These are phyloP conservation scores for Acleris emargana DNA, from an alignment of 2,888 invertebrate genomes.

Conservation along the genomic window DNA sequence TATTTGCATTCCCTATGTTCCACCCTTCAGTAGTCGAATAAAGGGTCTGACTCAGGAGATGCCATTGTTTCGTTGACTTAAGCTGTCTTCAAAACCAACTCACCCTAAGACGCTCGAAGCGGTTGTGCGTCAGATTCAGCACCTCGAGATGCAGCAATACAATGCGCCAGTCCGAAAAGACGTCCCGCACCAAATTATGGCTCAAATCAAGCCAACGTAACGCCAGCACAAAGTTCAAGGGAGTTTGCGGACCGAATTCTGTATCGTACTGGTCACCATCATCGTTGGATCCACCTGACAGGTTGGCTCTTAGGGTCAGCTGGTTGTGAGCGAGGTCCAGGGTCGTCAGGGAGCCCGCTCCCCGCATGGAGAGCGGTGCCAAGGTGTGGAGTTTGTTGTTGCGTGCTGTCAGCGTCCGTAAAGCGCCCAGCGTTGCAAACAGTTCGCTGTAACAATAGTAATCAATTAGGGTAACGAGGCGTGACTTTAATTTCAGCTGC, in stretches of 20 bases:
- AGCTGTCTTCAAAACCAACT: not conserved
- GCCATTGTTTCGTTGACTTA: no score
- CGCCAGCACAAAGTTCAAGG: conserved; percentile 34
- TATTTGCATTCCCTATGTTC: no score
- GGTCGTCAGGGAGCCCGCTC: not conserved
- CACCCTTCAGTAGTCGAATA: no score
- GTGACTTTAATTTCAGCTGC: no score
- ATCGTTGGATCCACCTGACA: conserved; percentile 32
- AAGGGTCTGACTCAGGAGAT: no score
- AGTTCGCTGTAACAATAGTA: conserved; percentile 41
- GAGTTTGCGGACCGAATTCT: conserved; percentile 33
- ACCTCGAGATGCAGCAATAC: conserved; percentile 12
- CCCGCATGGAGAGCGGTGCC: conserved; percentile 13
- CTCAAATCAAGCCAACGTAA: conserved; percentile 11
- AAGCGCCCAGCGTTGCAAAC: conserved; percentile 38
- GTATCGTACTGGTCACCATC: conserved; percentile 30
- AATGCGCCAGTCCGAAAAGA: conserved; percentile 21
- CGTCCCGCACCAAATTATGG: conserved; percentile 11
- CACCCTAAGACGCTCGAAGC: conserved; percentile 10
- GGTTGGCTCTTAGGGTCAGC: conserved; percentile 36
- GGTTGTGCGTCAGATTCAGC: conserved; percentile 20
- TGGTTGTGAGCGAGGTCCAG: conserved; percentile 43
- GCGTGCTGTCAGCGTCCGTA: conserved; percentile 39
- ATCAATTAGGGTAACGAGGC: not conserved
- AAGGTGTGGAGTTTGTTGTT: conserved; percentile 20